phyloP scores from a whole-genome alignment of 2,113 vertebrate genomes.

The Paraplagusia blochii region DNA sequence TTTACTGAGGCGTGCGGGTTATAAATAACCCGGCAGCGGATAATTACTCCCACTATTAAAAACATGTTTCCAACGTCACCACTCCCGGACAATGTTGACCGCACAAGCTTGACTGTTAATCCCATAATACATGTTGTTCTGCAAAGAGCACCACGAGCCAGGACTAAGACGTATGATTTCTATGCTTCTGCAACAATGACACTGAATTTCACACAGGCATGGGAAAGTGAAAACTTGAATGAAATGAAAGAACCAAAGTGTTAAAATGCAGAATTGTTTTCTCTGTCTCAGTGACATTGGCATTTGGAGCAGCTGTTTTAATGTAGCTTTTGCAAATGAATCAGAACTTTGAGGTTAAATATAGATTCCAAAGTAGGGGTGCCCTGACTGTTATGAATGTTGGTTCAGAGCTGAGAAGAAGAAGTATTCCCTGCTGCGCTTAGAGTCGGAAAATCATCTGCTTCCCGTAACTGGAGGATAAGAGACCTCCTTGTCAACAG shows the following conservation, averaged over 20 bases:
- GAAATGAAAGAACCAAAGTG: not conserved
- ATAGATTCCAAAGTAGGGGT: too few relatives aligned
- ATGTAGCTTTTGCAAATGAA: too few relatives aligned
- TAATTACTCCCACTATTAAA: not conserved
- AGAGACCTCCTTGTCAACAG: too few relatives aligned
- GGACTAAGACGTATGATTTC: not conserved
- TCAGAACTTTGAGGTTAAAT: too few relatives aligned
- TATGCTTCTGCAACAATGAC: not conserved
- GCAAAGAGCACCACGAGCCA: not conserved
- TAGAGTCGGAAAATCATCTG: too few relatives aligned
- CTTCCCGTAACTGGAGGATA: too few relatives aligned
- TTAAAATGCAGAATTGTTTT: not conserved
- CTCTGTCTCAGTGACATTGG: not conserved
- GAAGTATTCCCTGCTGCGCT: too few relatives aligned
- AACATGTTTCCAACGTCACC: not conserved
- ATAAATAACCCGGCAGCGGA: constrained; percentile 5
- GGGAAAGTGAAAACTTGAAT: not conserved
- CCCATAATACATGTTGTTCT: constrained; percentile 12
- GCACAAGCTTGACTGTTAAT: not conserved
- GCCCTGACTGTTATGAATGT: too few relatives aligned
- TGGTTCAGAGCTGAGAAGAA: too few relatives aligned
- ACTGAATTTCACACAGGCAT: not conserved
- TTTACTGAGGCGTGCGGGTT: constrained; percentile 3
- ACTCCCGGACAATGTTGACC: constrained; percentile 3
- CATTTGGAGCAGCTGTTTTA: too few relatives aligned